Base-by-base conservation (phyloP, 2,888 invertebrate species). In the Drosophila pegasa region DNA sequence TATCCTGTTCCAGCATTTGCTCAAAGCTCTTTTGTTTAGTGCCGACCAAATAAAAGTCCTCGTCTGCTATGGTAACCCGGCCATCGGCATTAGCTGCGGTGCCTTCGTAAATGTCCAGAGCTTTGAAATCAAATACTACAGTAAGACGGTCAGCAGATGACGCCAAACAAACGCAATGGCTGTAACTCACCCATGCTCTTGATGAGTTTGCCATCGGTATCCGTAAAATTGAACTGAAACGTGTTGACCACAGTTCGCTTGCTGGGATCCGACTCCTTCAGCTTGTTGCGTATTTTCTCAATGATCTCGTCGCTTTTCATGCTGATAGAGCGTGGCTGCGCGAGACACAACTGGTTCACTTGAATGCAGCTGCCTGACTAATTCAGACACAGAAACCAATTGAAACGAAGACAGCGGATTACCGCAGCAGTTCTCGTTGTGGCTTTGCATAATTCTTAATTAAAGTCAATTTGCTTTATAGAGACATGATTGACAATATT, bases 51-150 rank as follows among this genome's bases (percentile, higher is more conserved):
- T 85, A 91, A 59, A 92, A 92, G 50, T 92, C 89, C 33, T 92
- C 91, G 74, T 92, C 91, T 5, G 82, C 73, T 43, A 92, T 82
- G 10, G 90, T 92, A 4, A 92, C 80, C 52, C 87, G 89, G 3
- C 80, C 91, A 67, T 91, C 91, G 1, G 89, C 79, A 47, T 58
- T 61, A 0, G 70, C 29, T 1, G 80, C 78, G 33, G 78, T 87
- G 25, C 91, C 91, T 50, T 92, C 91, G 60, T 90, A 92, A 54
- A 92, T 90, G 60, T 91, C 91, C 69, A 91, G 61, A 38, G 90
- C 90, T 89, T 92, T 92, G 75, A 92, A 91, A 89, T 92, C 92
- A 68, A 92, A 90, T 67, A 92, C 91, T 92, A 70, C 59, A 66
- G 68, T 65, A 67, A 75, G 75, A 80, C 57, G 74, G 76, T 84